Evolutionary conservation across 2,888 invertebrate species (phyloP), one percentile per base, ranked within the genome.

Genomic region (Oscheius sp.): DNA sequence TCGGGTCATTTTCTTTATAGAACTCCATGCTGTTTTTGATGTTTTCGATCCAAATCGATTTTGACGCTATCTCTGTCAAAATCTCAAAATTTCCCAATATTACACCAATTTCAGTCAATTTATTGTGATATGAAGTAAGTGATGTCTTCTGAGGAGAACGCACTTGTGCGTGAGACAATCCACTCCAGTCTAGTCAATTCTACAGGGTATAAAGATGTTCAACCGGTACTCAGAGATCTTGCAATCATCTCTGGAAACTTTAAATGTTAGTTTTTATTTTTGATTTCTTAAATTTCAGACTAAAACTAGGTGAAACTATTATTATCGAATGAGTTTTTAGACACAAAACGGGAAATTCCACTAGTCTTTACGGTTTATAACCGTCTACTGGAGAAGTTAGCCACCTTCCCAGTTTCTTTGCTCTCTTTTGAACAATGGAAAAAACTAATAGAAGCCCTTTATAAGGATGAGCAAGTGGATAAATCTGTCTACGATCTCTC

Each of bases 261-360:
- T 34, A 55, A 37, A 17, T 55, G 55, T 55, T 17, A 31, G 55
- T 55, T 15, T n/a, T n/a, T n/a, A n/a, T n/a, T n/a, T n/a, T n/a
- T n/a, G n/a, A n/a, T n/a, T n/a, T n/a, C n/a, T n/a, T n/a, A n/a
- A n/a, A n/a, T n/a, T n/a, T n/a, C n/a, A n/a, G n/a, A n/a, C n/a
- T n/a, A n/a, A 27, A 12, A 6, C 27, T 25, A 20, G 8, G 20
- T 27, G 50, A 20, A 53, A 33, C 15, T 17, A 53, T 53, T n/a
- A n/a, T n/a, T n/a, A n/a, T n/a, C n/a, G n/a, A n/a, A 53, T 4
- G 17, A 4, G 5, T 2, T 1, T 55, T 31, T 15, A 55, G 55
- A 20, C 20, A 8, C 55, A 15, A 55, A 20, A 34, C 3, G 55
- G 25, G 55, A 55, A 1, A 15, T 33, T 4, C 55, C 55, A n/a